Conservation (phyloP, 2,888 invertebrate species). For the Julus scandinavius region DNA sequence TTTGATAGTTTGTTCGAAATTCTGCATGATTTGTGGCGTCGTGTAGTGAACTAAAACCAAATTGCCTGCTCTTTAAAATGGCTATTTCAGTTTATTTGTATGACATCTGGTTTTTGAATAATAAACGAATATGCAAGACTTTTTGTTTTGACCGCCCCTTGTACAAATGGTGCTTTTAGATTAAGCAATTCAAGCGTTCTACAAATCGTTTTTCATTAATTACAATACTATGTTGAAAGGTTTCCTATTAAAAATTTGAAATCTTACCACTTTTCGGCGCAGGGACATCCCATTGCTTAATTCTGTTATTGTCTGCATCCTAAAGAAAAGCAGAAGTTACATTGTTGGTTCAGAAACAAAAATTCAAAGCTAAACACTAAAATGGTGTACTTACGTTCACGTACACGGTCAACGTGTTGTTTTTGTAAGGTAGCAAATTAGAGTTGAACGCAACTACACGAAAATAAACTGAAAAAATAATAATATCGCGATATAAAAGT, state of each 20-base stretch:
- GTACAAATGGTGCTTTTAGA: not conserved
- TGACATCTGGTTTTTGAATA: no score
- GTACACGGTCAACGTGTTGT: not conserved
- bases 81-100: no score
- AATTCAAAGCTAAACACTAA: not conserved
- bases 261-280: not conserved
- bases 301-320: constrained; percentile 23
- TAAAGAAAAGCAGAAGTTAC: not conserved
- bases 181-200: not conserved
- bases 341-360: no score
- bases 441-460: not conserved
- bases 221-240: no score
- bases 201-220: no score
- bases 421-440: not conserved
- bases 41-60: no score
- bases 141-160: not conserved
- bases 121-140: no score
- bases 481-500: not conserved
- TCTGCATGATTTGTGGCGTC: no score
- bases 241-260: not conserved
- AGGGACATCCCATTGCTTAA: not conserved
- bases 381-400: not conserved
- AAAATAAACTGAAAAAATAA: not conserved
- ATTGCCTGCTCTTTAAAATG: no score
- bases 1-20: no score